Percentiles rank a stretch among this genome's conserved stretches.
These are phyloP conservation scores for Tribolium freemani DNA, from an alignment of 2,888 invertebrate genomes.

Conservation along the genomic window DNA sequence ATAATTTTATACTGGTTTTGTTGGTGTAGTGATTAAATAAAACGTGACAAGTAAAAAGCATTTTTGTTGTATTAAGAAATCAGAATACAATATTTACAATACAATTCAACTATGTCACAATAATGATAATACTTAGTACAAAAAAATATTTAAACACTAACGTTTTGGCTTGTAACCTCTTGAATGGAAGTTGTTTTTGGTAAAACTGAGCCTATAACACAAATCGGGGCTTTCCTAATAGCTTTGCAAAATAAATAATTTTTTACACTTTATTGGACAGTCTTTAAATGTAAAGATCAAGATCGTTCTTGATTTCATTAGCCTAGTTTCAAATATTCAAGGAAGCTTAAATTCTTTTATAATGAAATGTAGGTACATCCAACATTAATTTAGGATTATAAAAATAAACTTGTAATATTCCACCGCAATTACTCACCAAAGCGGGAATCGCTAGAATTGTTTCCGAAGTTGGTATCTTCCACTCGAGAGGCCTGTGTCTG, in stretches of 20 bases:
- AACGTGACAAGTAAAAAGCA: slow-evolving; percentile 44
- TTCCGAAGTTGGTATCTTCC: too few relatives aligned
- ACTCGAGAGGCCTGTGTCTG: too few relatives aligned
- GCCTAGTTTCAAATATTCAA: slow-evolving; percentile 28
- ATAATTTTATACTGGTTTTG: slow-evolving; percentile 30
- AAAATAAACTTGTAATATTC: slow-evolving; percentile 42
- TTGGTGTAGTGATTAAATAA: neutral
- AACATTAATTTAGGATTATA: slow-evolving; percentile 34
- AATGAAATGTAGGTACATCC: slow-evolving; percentile 15
- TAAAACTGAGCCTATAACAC: slow-evolving; percentile 1
- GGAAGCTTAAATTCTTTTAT: slow-evolving; percentile 39
- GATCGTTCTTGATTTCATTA: slow-evolving; percentile 12
- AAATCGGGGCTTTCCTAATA: slow-evolving; percentile 30
- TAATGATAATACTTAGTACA: slow-evolving; percentile 40
- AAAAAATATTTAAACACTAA: slow-evolving; percentile 37
- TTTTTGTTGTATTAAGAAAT: slow-evolving; percentile 56
- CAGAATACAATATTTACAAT: slow-evolving; percentile 58
- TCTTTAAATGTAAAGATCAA: slow-evolving; percentile 45
- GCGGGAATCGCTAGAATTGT: too few relatives aligned
- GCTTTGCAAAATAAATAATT: slow-evolving; percentile 20
- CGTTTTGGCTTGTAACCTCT: slow-evolving; percentile 20
- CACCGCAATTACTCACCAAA: slow-evolving; percentile 16
- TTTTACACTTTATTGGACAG: slow-evolving; percentile 49
- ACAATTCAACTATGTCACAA: slow-evolving; percentile 48
- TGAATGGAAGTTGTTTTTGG: slow-evolving; percentile 30